Base-by-base conservation (phyloP, 2,113 vertebrate genomes). In the Oncorhynchus tshawytscha region DNA sequence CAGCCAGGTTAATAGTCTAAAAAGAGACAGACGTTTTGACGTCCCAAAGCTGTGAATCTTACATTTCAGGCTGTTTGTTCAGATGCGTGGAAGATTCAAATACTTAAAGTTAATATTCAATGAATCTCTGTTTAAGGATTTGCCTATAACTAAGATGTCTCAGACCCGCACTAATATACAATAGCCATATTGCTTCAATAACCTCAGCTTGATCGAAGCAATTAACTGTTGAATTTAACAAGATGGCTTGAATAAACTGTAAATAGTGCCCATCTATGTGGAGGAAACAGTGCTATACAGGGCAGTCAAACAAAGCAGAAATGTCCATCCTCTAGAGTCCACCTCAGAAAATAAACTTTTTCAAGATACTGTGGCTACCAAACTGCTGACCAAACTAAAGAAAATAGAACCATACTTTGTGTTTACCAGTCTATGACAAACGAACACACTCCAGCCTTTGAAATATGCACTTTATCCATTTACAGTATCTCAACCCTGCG, bases 41-140 rank as follows among this genome's bases (percentile, higher is more conserved):
- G 1, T 16, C 18, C 12, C 1, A 71, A 86, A 89, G 85, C 77
- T 76, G 78, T 76, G 81, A 88, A 82, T 79, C 74, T 76, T 39
- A 88, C 71, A 85, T 45, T 13, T 12, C 22, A 69, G 39, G 39
- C 39, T 25, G 51, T 65, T 69, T 39, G 18, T 69, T 39, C 27
- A 68, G 24, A 39, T 51, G 18, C 5, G 9, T 24, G 4, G 51
- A 54, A 54, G 12, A 54, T 18, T 54, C 7, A 24, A 62, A 24
- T 24, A 24, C 5, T 24, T 22, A 57, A 20, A 18, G 54, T 57
- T 59, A 78, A 82, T 70, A 78, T 81, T 75, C 29, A 65, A 72
- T 48, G 4, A 60, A 29, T 20, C 71, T 22, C 22, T 67, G 62
- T 80, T 48, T 13, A 39, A 64, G n/a, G 18, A 67, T 54, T 72